These are phyloP conservation scores for Melozone crissalis DNA, from an alignment of 2,113 vertebrate genomes.

Conservation along the genomic window DNA sequence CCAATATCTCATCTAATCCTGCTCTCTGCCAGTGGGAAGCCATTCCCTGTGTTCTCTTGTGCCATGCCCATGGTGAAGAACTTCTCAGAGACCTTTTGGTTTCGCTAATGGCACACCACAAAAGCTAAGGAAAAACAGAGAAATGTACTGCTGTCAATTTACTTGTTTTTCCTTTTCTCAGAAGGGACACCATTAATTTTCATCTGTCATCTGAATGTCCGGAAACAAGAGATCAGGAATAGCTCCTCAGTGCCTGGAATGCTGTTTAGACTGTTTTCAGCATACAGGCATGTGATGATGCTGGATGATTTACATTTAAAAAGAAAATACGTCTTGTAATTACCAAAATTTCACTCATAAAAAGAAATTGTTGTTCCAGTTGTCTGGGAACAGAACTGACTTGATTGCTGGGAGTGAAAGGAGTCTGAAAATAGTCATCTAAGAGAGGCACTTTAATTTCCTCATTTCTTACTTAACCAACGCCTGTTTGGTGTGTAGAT, in stretches of 20 bases:
- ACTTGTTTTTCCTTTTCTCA: background rate
- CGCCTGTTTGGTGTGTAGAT: background rate
- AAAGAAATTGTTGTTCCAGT: background rate
- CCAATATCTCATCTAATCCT: background rate
- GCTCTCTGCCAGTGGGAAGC: background rate
- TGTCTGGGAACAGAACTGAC: background rate
- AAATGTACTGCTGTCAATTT: background rate
- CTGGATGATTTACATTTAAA: background rate
- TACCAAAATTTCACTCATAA: background rate
- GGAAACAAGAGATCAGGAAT: background rate
- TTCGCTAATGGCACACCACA: background rate
- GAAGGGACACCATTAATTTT: background rate
- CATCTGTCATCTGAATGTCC: background rate
- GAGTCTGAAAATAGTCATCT: background rate
- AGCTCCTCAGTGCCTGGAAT: background rate
- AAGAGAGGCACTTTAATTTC: background rate
- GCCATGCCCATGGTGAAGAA: background rate
- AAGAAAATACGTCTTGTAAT: background rate
- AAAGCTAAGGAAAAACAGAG: background rate
- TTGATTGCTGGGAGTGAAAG: background rate
- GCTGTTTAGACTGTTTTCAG: background rate
- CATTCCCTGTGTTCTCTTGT: background rate
- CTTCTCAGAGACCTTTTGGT: background rate
- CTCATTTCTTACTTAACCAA: background rate
- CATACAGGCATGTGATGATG: background rate